A percentile compares a stretch with the other conserved stretches of the same genome.
These are phyloP conservation scores for Cacatua alba DNA, from an alignment of 2,113 vertebrate species.

Conservation along the genomic window DNA sequence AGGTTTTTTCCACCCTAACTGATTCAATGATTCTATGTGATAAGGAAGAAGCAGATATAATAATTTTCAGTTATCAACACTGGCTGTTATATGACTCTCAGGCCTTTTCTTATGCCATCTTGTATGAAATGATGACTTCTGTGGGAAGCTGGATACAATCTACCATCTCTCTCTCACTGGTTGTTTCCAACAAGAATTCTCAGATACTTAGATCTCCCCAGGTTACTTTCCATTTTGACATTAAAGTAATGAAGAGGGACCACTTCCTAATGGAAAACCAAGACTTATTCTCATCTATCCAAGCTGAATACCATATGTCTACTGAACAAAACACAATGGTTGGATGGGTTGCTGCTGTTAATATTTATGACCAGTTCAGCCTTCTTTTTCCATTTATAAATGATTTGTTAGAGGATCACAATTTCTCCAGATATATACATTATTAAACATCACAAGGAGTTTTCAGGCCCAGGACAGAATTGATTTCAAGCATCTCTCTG, in stretches of 20 bases:
- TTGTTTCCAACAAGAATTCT: neutral
- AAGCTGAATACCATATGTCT: neutral
- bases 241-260: neutral
- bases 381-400: slow-evolving; percentile 49
- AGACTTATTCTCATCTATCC: neutral
- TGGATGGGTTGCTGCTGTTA: neutral
- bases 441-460: slow-evolving; percentile 5
- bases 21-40: neutral
- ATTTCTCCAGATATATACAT: slow-evolving; percentile 15
- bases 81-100: neutral
- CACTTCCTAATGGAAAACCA: neutral
- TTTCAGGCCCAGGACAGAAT: neutral
- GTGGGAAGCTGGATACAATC: neutral
- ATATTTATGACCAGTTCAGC: slow-evolving; percentile 9
- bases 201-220: neutral
- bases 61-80: neutral
- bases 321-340: neutral
- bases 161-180: neutral
- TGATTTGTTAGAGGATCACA: slow-evolving; percentile 21
- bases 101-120: neutral
- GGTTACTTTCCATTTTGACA: neutral
- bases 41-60: neutral
- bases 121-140: neutral
- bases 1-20: neutral
- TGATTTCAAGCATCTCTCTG: neutral